These are phyloP conservation scores for Drosophila mimica DNA, from an alignment of 2,888 invertebrate genomes.

Conservation along the genomic window DNA sequence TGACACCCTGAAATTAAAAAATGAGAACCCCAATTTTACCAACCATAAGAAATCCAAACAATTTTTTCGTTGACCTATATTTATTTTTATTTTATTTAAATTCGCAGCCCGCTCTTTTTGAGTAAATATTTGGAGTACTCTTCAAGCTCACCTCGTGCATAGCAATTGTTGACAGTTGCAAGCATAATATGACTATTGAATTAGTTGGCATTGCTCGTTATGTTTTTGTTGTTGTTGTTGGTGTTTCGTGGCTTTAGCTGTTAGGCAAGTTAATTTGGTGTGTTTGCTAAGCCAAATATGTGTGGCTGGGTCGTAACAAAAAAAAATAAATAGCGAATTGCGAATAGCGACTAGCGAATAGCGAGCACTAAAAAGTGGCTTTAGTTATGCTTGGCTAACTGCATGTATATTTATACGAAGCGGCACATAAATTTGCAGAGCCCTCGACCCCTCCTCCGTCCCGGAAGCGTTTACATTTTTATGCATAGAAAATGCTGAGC, in stretches of 20 bases:
- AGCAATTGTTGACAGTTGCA: not conserved
- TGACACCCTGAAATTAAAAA: too few relatives aligned
- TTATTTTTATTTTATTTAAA: not conserved
- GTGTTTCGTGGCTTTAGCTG: slow-evolving; percentile 19
- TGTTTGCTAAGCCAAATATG: slow-evolving; percentile 67
- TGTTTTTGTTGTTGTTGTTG: slow-evolving; percentile 1
- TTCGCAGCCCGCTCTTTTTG: not conserved
- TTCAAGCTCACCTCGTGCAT: slow-evolving; percentile 12
- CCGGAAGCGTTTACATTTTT: slow-evolving; percentile 72
- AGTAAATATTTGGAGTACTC: not conserved
- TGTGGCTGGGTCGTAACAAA: slow-evolving; percentile 30
- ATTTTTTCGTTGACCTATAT: too few relatives aligned
- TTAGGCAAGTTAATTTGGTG: slow-evolving; percentile 67
- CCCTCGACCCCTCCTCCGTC: slow-evolving; percentile 5
- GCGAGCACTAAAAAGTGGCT: slow-evolving; percentile 68
- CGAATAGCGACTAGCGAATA: not conserved
- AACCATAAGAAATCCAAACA: too few relatives aligned
- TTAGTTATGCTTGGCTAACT: slow-evolving; percentile 55
- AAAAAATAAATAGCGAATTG: not conserved
- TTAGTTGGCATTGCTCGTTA: slow-evolving; percentile 24
- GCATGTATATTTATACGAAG: slow-evolving; percentile 75
- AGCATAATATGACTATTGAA: slow-evolving; percentile 30
- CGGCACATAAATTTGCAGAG: slow-evolving; percentile 66
- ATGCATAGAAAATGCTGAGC: slow-evolving; percentile 75
- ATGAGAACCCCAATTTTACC: too few relatives aligned